phyloP scores from a whole-genome alignment of 2,888 invertebrate genomes.

The Nasonia oneida region DNA sequence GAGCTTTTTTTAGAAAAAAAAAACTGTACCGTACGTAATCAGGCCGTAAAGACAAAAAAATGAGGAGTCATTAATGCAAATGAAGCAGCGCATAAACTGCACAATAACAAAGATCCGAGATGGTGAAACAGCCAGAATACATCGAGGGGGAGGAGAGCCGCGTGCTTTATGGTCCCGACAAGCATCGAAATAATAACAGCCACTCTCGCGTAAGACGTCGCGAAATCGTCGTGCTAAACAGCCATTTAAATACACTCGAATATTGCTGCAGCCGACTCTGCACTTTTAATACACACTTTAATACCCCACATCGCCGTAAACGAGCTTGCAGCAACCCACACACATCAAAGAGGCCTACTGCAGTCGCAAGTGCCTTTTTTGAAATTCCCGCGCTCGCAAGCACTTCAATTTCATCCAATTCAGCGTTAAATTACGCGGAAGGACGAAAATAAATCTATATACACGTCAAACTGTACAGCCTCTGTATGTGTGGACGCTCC shows the following conservation, averaged over 20 bases:
- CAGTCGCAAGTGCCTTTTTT: neutral
- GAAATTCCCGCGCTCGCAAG: neutral
- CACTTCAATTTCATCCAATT: constrained; percentile 46
- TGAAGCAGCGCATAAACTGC: constrained; percentile 39
- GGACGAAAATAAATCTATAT: constrained; percentile 16
- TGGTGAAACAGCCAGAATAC: constrained; percentile 5
- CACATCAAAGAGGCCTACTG: neutral
- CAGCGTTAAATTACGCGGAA: constrained; percentile 41
- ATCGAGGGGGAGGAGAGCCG: constrained; percentile 31
- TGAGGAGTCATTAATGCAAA: constrained; percentile 59
- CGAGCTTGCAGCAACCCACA: neutral
- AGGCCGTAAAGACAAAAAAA: constrained; percentile 34
- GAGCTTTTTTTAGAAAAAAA: neutral
- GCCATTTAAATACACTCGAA: constrained; percentile 58
- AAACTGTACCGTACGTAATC: constrained; percentile 3
- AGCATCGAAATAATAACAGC: constrained; percentile 57
- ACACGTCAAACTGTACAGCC: neutral
- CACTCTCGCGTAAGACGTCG: neutral
- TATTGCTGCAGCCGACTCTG: constrained; percentile 10
- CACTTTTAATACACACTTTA: constrained; percentile 28
- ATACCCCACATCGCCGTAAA: constrained; percentile 16
- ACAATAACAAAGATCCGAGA: constrained; percentile 52
- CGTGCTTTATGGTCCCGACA: constrained; percentile 53
- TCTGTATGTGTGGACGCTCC: neutral
- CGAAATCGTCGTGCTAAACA: constrained; percentile 48